Base-by-base conservation (phyloP, 1,140 invertebrate species). In the Pemphigus obesinymphae region DNA sequence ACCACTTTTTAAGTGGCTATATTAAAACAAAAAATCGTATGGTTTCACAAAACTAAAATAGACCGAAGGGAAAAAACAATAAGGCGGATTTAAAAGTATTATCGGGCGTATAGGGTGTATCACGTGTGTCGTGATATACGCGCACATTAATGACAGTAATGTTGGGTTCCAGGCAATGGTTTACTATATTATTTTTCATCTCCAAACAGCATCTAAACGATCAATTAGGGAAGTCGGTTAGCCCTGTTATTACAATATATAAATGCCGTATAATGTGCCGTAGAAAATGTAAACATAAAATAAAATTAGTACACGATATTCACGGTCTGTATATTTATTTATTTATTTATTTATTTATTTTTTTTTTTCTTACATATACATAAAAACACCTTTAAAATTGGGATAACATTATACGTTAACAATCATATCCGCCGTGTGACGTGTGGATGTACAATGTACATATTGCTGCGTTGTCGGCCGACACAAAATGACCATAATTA, bases 1-100 rank as follows among this genome's bases (percentile, higher is more conserved):
- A 78, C 55, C 75, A 43, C 23, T 63, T 80, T 80, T 80, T 80
- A 80, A 80, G 76, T 80, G 76, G 23, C 75, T n/a, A 13, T 78
- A 37, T 61, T 43, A 43, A 40, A 61, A 61, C 55, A 4, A 31
- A 63, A 78, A 78, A 58, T 61, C 53, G 53, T 55, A 40, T 40
- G 75, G 75, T 78, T 55, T 37, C 34, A 58, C 50, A 45, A 4
- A 45, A 80, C 76, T 17, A 63, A 80, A 63, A 80, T 61, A 80
- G 76, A 80, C 63, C 55, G 34, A 43, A 45, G 31, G 31, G 26
- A 63, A 50, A 80, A 80, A 63, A 80, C 55, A 80, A 80, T 63
- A 80, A 80, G 76, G 55, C 37, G 37, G 55, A 61, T 80, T 43
- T 31, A 80, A 29, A 63, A 63, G 23, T 40, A 63, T 61, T 80